Percentiles rank a stretch among this genome's conserved stretches.
These are phyloP conservation scores for Anableps anableps DNA, from an alignment of 2,797 vertebrate genomes.

Conservation along the genomic window DNA sequence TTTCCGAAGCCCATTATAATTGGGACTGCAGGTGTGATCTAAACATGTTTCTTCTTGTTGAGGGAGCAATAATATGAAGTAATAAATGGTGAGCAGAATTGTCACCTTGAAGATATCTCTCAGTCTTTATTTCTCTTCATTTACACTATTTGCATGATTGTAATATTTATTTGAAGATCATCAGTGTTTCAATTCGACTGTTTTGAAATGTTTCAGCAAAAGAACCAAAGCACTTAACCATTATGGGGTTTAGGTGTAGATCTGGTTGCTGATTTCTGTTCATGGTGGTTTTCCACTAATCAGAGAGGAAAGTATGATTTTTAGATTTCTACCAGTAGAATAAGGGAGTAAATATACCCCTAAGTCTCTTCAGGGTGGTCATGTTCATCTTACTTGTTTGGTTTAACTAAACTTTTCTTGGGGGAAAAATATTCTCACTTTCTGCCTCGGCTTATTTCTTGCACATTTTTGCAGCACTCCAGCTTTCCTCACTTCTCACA, in stretches of 20 bases:
- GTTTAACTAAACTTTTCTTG: background rate
- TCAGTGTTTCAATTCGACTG: background rate
- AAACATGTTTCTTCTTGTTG: too few relatives aligned
- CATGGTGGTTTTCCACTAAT: background rate
- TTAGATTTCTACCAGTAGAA: background rate
- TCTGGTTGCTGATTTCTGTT: background rate
- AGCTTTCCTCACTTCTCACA: conserved; percentile 13
- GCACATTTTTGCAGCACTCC: conserved; percentile 1
- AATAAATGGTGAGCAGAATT: background rate
- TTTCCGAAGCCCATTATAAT: too few relatives aligned
- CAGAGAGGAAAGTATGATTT: background rate
- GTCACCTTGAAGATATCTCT: background rate
- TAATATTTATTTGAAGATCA: background rate
- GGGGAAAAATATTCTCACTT: background rate
- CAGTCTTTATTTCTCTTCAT: background rate
- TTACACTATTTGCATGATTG: background rate
- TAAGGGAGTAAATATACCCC: background rate
- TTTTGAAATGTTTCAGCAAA: background rate
- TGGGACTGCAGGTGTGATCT: too few relatives aligned
- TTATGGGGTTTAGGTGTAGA: background rate
- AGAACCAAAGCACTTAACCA: background rate
- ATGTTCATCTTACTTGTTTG: background rate
- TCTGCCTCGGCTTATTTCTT: background rate
- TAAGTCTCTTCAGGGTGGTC: background rate
- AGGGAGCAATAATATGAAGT: background rate